Evolutionary conservation across 2,113 vertebrate genomes (phyloP).

Genomic region (Nesoenas mayeri): DNA sequence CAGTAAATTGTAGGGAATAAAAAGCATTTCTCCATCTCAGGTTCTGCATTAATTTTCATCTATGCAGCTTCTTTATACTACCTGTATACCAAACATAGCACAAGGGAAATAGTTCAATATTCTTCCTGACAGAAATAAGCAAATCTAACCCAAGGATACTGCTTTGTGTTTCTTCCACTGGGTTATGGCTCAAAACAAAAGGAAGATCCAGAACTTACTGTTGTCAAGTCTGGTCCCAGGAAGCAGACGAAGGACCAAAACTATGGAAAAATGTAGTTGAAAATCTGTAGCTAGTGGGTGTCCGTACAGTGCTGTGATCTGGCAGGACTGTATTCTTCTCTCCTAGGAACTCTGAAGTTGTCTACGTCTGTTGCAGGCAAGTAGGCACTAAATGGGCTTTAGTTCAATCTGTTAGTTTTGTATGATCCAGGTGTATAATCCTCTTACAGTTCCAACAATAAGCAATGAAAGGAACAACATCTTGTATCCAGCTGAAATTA

Average conservation of each 20-base stretch:
- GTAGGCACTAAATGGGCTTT: neutral
- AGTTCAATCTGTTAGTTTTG: neutral
- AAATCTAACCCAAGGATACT: neutral
- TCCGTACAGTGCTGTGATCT: neutral
- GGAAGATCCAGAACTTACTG: neutral
- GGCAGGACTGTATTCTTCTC: neutral
- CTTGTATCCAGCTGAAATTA: neutral
- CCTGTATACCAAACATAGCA: neutral
- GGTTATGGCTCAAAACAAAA: neutral
- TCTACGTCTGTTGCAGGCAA: neutral
- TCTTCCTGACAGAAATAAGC: neutral
- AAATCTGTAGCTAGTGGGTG: neutral
- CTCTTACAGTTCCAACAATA: neutral
- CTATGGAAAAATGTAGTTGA: neutral
- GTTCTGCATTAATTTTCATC: neutral
- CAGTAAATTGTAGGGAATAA: neutral
- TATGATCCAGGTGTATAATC: neutral
- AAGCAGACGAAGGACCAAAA: neutral
- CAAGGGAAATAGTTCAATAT: neutral
- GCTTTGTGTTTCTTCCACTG: neutral
- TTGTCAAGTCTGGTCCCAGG: neutral
- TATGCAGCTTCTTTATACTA: neutral
- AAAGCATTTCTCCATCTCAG: neutral
- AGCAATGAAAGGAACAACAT: accelerated
- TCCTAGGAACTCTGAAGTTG: neutral